Percentiles rank a stretch among this genome's conserved stretches.
phyloP scores from a whole-genome alignment of 2,888 invertebrate genomes.

The Notodonta ziczac region DNA sequence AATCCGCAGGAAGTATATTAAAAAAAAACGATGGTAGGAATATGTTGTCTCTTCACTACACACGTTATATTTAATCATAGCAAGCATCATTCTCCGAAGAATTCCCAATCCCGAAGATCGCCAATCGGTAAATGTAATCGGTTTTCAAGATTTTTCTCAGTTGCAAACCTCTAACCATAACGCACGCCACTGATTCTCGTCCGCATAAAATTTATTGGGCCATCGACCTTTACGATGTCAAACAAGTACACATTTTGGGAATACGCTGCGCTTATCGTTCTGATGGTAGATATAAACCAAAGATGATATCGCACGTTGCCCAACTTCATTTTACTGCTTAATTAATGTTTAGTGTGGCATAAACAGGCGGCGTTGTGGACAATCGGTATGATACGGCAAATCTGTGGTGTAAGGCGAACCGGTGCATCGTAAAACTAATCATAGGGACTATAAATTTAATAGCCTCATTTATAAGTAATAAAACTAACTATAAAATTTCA shows the following conservation, averaged over 20 bases:
- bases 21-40: too few relatives aligned
- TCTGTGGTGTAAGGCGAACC: slow-evolving; percentile 55
- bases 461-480: slow-evolving; percentile 79
- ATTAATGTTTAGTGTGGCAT: slow-evolving; percentile 58
- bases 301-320: slow-evolving; percentile 51
- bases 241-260: slow-evolving; percentile 30
- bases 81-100: too few relatives aligned
- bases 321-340: slow-evolving; percentile 56
- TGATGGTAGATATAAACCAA: slow-evolving; percentile 50
- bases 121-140: too few relatives aligned
- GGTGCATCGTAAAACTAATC: slow-evolving; percentile 73
- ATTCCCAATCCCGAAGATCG: too few relatives aligned
- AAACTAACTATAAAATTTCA: slow-evolving; percentile 77
- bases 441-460: slow-evolving; percentile 76
- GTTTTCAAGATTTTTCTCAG: too few relatives aligned
- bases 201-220: slow-evolving; percentile 30
- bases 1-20: too few relatives aligned
- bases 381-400: slow-evolving; percentile 50
- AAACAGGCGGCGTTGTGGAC: slow-evolving; percentile 45
- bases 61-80: too few relatives aligned
- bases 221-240: slow-evolving; percentile 20
- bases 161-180: slow-evolving; percentile 6
- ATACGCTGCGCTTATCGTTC: slow-evolving; percentile 46
- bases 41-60: too few relatives aligned
- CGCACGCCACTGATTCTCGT: slow-evolving; percentile 10